Base-by-base conservation (phyloP, 1,140 invertebrate genomes). In the Achatina immaculata region DNA sequence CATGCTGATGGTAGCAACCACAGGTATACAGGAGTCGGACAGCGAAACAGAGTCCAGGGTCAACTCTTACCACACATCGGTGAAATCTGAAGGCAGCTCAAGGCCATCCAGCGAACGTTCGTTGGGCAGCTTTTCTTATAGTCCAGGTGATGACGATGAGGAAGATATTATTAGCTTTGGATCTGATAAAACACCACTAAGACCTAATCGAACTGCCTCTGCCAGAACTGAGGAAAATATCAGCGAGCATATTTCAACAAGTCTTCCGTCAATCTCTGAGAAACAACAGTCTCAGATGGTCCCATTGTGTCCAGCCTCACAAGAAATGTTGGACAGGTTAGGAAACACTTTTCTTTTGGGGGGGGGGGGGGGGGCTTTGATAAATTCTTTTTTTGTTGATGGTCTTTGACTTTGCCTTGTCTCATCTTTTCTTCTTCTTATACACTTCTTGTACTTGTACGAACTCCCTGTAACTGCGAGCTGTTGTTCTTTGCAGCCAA, bases 81-180 rank as follows among this genome's bases (percentile, higher is more conserved):
- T 65, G 16, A 79, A 83, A 55, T 85, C 85, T 66, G 31, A 80
- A 31, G 72, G 55, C 75, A 83, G 82, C 36, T 89, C 88, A 16
- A 28, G 88, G 28, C 87, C 87, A 24, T 88, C 87, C 19, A 88
- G 87, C 80, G 84, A 85, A 74, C 36, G 80, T 28, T 84, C 83
- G 24, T 51, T 78, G 3, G 83, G 65, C n/a, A 81, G 81, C 34
- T 77, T 68, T 3, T 69, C 77, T 38, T 84, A 79, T 75, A 82
- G 77, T 42, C 75, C 74, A 36, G 71, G 78, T 4, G 62, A 82
- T 24, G 83, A 83, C 11, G 80, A 83, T 43, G 84, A 85, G n/a
- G 80, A 79, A 36, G 81, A 81, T 38, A 36, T 84, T n/a, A 71
- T 78, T 31, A 82, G 81, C 42, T 83, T 68, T 0, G 82, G 79